phyloP scores from a whole-genome alignment of 2,797 vertebrate genomes.

The Dendrocincla tyrannina region DNA sequence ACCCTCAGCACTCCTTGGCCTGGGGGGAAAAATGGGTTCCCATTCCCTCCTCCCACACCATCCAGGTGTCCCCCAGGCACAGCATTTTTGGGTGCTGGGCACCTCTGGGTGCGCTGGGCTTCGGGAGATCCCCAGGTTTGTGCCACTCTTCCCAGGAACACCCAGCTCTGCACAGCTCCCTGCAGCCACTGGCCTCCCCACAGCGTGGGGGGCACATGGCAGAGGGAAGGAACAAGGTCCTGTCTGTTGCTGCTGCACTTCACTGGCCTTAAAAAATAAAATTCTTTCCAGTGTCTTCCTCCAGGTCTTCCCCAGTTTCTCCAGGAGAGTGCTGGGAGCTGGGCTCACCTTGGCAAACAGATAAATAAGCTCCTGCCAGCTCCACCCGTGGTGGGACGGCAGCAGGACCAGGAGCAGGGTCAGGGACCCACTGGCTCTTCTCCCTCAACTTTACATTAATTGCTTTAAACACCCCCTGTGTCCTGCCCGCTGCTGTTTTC shows the following conservation, averaged over 20 bases:
- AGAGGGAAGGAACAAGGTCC: neutral
- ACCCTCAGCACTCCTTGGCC: neutral
- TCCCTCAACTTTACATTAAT: constrained; percentile 31
- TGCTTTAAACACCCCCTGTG: constrained; percentile 28
- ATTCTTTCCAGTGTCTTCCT: constrained; percentile 31
- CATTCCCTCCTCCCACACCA: neutral
- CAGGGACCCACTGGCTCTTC: neutral
- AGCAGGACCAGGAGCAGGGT: neutral
- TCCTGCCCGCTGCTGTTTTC: constrained; percentile 56
- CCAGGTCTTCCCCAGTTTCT: constrained; percentile 5
- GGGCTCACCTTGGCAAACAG: neutral
- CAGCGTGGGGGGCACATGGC: fast-evolving
- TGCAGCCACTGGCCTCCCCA: fast-evolving
- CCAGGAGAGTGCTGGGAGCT: neutral
- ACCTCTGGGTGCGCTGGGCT: neutral
- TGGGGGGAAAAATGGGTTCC: neutral
- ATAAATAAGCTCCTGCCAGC: neutral
- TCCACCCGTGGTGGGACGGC: neutral
- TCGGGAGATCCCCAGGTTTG: neutral
- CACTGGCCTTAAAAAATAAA: neutral
- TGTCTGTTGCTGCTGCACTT: neutral
- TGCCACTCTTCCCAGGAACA: neutral
- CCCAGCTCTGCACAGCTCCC: neutral
- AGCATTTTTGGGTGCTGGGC: neutral
- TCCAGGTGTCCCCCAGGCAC: neutral